These are phyloP conservation scores for Plecotus auritus DNA, from an alignment of 2,113 vertebrate genomes.

Conservation along the genomic window DNA sequence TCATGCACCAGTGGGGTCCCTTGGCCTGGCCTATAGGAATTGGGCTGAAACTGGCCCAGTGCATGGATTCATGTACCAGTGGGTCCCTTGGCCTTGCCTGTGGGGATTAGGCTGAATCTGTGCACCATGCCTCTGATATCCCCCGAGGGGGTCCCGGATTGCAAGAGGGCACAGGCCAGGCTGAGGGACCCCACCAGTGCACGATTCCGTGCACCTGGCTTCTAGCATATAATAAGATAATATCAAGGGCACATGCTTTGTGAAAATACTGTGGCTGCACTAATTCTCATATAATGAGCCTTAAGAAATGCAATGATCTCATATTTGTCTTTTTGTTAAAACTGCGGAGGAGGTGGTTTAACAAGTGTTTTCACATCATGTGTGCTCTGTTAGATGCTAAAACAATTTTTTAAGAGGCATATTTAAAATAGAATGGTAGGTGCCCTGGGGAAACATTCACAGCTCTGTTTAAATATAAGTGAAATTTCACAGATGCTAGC, in stretches of 20 bases:
- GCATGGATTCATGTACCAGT: too few relatives aligned
- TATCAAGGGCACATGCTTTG: not conserved
- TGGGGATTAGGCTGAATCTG: too few relatives aligned
- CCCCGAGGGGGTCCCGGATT: fast-evolving
- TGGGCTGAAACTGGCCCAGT: too few relatives aligned
- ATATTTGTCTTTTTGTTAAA: conserved; percentile 60
- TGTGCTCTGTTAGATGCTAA: conserved; percentile 55
- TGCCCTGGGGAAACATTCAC: conserved; percentile 49
- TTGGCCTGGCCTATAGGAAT: too few relatives aligned
- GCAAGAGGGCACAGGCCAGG: too few relatives aligned
- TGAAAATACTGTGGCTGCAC: not conserved
- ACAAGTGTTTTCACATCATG: conserved; percentile 60
- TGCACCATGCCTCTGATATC: too few relatives aligned
- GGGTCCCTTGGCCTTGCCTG: too few relatives aligned
- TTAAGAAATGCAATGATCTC: conserved; percentile 31
- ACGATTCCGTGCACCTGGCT: too few relatives aligned
- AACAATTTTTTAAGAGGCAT: conserved; percentile 36
- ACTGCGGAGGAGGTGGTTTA: not conserved
- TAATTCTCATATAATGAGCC: not conserved
- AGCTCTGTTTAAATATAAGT: conserved; percentile 54
- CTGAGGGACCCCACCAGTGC: too few relatives aligned
- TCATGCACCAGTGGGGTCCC: too few relatives aligned
- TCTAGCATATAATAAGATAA: not conserved
- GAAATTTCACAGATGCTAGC: conserved; percentile 49
- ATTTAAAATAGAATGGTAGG: conserved; percentile 58